These are phyloP conservation scores for Capreolus pygargus DNA, from an alignment of 2,113 vertebrate genomes.

Conservation along the genomic window DNA sequence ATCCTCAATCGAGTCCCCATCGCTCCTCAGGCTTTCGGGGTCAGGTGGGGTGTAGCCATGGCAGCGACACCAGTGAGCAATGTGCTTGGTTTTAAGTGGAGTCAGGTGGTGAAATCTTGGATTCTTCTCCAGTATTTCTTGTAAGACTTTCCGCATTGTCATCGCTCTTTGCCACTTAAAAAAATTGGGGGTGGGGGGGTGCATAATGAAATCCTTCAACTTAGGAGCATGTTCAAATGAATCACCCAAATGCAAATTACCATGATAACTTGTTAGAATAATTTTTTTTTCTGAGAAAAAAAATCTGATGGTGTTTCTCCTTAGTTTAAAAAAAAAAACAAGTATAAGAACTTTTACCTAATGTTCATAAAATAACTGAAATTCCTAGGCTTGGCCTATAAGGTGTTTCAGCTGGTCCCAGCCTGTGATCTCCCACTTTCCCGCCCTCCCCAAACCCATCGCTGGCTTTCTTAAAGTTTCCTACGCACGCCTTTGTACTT, in stretches of 20 bases:
- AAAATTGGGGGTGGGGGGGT: background rate
- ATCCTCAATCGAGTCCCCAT: constrained; percentile 94
- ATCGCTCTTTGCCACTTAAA: constrained; percentile 94
- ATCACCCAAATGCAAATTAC: background rate
- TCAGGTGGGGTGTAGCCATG: constrained; percentile 95
- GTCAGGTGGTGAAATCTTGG: constrained; percentile 89
- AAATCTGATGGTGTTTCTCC: background rate
- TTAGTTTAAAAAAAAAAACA: background rate
- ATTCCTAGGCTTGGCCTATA: background rate
- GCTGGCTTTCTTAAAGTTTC: no score
- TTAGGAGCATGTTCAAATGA: background rate
- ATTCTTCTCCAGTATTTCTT: constrained; percentile 92
- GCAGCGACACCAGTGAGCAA: constrained; percentile 95
- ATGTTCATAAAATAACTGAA: background rate
- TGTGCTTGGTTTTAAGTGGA: constrained; percentile 92
- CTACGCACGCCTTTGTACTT: rapidly evolving
- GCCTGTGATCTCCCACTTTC: background rate
- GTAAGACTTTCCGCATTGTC: constrained; percentile 91
- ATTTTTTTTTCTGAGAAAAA: background rate
- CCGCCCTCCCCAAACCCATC: background rate
- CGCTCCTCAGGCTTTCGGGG: constrained; percentile 84
- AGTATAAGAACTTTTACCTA: background rate
- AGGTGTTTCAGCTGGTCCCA: background rate
- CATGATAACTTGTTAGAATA: background rate
- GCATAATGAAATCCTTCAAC: background rate